A percentile compares a stretch with the other conserved stretches of the same genome.
phyloP scores from a whole-genome alignment of 2,888 invertebrate species.

The Drosophila aldrichi region DNA sequence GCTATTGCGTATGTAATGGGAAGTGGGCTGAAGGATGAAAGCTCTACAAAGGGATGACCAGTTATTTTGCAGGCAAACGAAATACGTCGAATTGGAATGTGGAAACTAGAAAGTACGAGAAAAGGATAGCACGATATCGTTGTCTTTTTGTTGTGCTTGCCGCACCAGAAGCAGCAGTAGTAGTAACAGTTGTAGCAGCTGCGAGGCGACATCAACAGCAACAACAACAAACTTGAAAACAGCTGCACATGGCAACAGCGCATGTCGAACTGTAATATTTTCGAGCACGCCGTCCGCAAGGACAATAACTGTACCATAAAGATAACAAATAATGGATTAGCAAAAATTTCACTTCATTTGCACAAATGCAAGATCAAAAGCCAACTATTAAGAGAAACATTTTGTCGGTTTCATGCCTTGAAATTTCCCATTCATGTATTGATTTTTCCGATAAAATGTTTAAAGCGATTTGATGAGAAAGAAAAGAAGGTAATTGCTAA shows the following conservation, averaged over 20 bases:
- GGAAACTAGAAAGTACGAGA: constrained; percentile 29
- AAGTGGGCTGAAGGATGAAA: not conserved
- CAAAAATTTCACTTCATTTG: constrained; percentile 4
- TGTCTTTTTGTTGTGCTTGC: constrained; percentile 13
- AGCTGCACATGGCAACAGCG: constrained; percentile 61
- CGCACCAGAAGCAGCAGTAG: not conserved
- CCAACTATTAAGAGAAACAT: not conserved
- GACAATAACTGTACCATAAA: constrained; percentile 62
- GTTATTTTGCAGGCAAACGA: constrained; percentile 12
- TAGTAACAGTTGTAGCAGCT: constrained; percentile 49
- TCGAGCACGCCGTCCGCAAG: constrained; percentile 13
- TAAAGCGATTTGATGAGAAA: constrained; percentile 15
- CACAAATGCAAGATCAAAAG: not conserved
- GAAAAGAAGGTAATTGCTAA: constrained; percentile 24
- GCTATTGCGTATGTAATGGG: not conserved
- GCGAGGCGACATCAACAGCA: constrained; percentile 58
- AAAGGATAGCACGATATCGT: constrained; percentile 11
- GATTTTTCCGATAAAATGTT: constrained; percentile 64
- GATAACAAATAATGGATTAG: constrained; percentile 4
- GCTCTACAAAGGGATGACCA: constrained; percentile 28
- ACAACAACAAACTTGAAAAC: constrained; percentile 64
- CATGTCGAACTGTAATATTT: constrained; percentile 55
- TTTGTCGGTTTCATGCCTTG: not conserved
- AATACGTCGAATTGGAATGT: constrained; percentile 40
- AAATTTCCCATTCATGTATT: constrained; percentile 48